Conservation (phyloP, 2,113 vertebrate species). For the Epinephelus lanceolatus region DNA sequence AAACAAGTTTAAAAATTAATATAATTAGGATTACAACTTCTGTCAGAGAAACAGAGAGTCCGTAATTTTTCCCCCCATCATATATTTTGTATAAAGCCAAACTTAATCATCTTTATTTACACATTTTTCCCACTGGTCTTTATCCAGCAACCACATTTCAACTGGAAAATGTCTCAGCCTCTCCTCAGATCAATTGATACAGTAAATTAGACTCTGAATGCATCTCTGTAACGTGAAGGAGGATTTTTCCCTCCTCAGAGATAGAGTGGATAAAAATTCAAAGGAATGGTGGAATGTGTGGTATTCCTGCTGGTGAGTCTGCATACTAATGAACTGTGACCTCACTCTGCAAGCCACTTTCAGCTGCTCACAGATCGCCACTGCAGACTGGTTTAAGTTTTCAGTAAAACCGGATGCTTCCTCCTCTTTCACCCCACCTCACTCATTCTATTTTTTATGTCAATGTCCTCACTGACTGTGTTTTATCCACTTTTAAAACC, state of each 20-base stretch:
- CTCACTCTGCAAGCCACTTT: conserved; percentile 27
- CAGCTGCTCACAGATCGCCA: conserved; percentile 10
- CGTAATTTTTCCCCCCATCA: not conserved
- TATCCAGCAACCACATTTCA: conserved; percentile 6
- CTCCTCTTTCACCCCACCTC: not conserved
- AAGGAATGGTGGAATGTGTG: conserved; percentile 54
- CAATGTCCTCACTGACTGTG: not conserved
- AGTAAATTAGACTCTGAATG: conserved; percentile 34
- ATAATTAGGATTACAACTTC: not conserved
- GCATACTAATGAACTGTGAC: conserved; percentile 62
- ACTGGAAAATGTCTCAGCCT: conserved; percentile 12
- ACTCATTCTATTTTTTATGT: not conserved
- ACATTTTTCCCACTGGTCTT: not conserved
- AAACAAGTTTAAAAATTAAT: not conserved
- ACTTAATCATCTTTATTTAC: not conserved
- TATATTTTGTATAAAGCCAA: not conserved
- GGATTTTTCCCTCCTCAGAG: conserved; percentile 10
- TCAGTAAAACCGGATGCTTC: not conserved
- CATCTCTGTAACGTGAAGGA: conserved; percentile 12
- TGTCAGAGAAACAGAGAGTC: not conserved
- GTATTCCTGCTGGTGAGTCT: conserved; percentile 51
- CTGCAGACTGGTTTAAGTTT: conserved; percentile 5
- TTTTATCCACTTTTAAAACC: conserved; percentile 3
- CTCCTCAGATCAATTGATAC: conserved; percentile 6
- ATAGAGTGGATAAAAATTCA: conserved; percentile 37